These are phyloP conservation scores for Pelobates cultripes DNA, from an alignment of 2,797 vertebrate genomes.

Conservation along the genomic window DNA sequence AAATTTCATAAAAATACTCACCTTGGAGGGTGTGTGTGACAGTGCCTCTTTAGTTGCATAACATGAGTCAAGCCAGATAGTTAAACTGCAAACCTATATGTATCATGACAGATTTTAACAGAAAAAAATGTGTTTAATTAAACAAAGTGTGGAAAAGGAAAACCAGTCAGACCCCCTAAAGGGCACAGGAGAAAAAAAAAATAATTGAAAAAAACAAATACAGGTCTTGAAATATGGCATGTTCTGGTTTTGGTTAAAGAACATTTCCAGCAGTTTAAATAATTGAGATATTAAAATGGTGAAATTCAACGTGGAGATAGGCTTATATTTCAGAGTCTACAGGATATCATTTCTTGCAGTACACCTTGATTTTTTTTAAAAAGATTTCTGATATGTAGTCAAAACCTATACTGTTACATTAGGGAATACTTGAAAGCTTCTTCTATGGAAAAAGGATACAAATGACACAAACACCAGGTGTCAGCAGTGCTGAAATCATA, in stretches of 20 bases:
- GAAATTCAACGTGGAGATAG: not conserved
- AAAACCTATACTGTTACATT: not conserved
- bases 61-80: too few species aligned
- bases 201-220: too few species aligned
- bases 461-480: slow-evolving; percentile 4
- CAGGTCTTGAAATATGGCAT: too few species aligned
- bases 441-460: not conserved
- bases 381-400: not conserved
- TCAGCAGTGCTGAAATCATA: not conserved
- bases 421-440: not conserved
- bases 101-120: too few species aligned
- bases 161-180: too few species aligned
- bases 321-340: not conserved
- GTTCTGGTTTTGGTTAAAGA: not conserved
- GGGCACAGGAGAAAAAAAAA: too few species aligned
- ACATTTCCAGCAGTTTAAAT: not conserved
- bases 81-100: too few species aligned
- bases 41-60: too few species aligned
- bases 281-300: not conserved
- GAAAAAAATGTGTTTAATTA: too few species aligned
- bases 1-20: too few species aligned
- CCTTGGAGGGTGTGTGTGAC: too few species aligned
- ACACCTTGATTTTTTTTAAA: not conserved
- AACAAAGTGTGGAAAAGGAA: too few species aligned
- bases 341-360: not conserved